phyloP scores from a whole-genome alignment of 2,888 invertebrate species.

The Beris morrisii region DNA sequence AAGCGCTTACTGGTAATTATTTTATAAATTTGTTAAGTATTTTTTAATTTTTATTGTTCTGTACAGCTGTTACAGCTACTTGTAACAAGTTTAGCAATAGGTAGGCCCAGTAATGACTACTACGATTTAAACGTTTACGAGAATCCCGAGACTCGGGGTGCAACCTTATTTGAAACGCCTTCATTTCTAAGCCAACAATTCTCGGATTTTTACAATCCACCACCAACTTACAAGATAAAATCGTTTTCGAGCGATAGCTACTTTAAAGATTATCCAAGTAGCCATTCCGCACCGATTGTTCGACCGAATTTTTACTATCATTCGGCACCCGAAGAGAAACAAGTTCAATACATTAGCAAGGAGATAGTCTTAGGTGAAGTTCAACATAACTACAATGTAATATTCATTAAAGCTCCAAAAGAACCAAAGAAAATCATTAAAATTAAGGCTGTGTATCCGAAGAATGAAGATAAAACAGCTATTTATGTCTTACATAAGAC shows the following conservation, averaged over 20 bases:
- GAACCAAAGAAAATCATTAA: slow-evolving; percentile 5
- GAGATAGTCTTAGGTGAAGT: background rate
- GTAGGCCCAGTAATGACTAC: background rate
- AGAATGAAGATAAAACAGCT: slow-evolving; percentile 2
- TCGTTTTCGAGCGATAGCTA: background rate
- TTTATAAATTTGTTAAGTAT: background rate
- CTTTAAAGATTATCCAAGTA: background rate
- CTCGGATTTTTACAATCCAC: background rate
- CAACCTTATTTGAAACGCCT: background rate
- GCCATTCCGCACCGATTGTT: background rate
- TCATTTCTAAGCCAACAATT: slow-evolving; percentile 12
- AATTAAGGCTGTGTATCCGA: background rate
- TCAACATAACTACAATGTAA: slow-evolving; percentile 6
- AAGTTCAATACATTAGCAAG: slow-evolving; percentile 5
- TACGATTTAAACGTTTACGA: background rate
- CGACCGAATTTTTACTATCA: slow-evolving; percentile 19
- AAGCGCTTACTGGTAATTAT: slow-evolving; percentile 10
- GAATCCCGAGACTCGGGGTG: background rate
- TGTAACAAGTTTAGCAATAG: background rate
- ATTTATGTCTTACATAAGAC: slow-evolving; percentile 12
- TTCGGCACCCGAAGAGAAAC: slow-evolving; percentile 3
- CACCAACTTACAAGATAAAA: background rate
- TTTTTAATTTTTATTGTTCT: background rate
- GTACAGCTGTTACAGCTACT: background rate
- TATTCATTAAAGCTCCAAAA: slow-evolving; percentile 5